phyloP scores from a whole-genome alignment of 2,888 invertebrate species.

The Monochamus alternatus region DNA sequence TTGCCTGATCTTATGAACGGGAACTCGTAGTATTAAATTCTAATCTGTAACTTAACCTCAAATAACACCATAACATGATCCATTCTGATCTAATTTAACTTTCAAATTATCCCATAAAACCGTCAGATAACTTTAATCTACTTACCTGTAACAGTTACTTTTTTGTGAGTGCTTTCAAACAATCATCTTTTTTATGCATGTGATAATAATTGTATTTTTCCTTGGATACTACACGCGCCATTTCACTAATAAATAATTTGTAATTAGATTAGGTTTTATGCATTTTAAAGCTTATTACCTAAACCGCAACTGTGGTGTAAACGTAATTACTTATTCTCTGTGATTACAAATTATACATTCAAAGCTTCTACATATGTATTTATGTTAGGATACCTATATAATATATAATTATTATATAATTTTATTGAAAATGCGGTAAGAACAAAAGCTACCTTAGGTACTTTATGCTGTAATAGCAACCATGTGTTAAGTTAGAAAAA shows the following conservation, averaged over 20 bases:
- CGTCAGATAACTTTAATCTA: slow-evolving; percentile 30
- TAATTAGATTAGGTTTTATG: slow-evolving; percentile 31
- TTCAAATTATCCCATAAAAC: slow-evolving; percentile 45
- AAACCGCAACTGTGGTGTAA: slow-evolving; percentile 24
- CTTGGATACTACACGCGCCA: slow-evolving; percentile 20
- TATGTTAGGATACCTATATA: too few species aligned
- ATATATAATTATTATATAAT: too few species aligned
- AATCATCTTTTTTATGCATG: slow-evolving; percentile 4
- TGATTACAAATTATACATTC: too few species aligned
- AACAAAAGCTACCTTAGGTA: too few species aligned
- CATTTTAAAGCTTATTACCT: slow-evolving; percentile 1
- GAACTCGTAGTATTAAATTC: slow-evolving; percentile 42
- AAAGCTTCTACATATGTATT: too few species aligned
- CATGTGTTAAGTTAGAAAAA: too few species aligned
- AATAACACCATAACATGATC: slow-evolving; percentile 46
- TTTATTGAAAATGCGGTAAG: too few species aligned
- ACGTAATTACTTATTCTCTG: too few species aligned
- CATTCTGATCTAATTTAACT: slow-evolving; percentile 48
- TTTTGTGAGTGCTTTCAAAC: slow-evolving; percentile 9
- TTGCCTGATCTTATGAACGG: slow-evolving; percentile 55
- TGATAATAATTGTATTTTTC: slow-evolving; percentile 1
- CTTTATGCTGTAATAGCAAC: too few species aligned
- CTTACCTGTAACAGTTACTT: slow-evolving; percentile 25
- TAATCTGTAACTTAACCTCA: slow-evolving; percentile 42
- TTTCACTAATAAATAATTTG: slow-evolving; percentile 24